phyloP scores from a whole-genome alignment of 1,140 invertebrate genomes.

The Halyomorpha halys region DNA sequence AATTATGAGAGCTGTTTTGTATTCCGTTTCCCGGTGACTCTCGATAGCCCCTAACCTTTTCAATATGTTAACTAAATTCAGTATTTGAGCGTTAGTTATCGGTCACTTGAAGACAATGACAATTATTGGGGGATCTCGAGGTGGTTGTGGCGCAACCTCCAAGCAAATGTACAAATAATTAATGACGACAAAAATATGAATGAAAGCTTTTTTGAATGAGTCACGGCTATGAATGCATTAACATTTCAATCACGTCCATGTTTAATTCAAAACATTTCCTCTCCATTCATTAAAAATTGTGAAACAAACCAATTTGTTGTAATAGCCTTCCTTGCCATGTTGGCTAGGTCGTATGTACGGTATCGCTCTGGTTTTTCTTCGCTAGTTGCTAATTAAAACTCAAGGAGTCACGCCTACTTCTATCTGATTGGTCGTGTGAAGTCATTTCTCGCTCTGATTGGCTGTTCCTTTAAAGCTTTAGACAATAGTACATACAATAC shows the following conservation, averaged over 20 bases:
- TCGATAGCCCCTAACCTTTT: not conserved
- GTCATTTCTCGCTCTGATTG: no score
- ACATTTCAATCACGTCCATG: conserved; percentile 11
- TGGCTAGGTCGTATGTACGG: not conserved
- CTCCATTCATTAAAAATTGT: conserved; percentile 8
- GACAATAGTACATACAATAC: no score
- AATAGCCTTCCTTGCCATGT: not conserved
- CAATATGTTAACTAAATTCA: not conserved
- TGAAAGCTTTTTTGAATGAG: conserved; percentile 9
- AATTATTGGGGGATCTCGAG: conserved; percentile 6
- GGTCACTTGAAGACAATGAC: conserved; percentile 9
- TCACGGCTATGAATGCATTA: conserved; percentile 8
- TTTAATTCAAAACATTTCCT: conserved; percentile 5
- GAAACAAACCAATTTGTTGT: conserved; percentile 9
- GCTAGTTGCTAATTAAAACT: not conserved
- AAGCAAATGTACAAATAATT: conserved; percentile 3
- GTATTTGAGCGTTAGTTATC: conserved; percentile 2
- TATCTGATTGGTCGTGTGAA: not conserved
- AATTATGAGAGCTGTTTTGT: no score
- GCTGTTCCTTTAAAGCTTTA: no score
- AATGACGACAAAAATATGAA: conserved; percentile 9
- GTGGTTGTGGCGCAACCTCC: not conserved
- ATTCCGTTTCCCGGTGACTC: no score
- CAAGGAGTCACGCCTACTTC: not conserved
- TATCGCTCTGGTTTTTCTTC: not conserved